Evolutionary conservation across 2,797 vertebrate species (phyloP).

Genomic region (Pteronotus mesoamericanus): DNA sequence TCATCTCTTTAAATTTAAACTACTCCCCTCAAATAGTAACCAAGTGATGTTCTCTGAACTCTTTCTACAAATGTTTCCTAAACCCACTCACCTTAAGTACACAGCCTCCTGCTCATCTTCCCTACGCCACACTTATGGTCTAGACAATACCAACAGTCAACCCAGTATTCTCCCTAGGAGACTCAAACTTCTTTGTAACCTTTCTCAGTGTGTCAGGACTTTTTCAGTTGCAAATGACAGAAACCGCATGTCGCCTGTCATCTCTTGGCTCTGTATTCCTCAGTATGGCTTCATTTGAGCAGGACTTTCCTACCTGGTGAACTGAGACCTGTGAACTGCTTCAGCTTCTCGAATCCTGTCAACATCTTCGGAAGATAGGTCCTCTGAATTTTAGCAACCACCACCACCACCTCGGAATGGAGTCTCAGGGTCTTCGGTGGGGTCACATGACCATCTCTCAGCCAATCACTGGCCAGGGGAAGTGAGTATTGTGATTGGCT

Average conservation of each 20-base stretch:
- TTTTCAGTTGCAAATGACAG: slow-evolving; percentile 27
- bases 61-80: background rate
- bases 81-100: background rate
- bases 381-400: background rate
- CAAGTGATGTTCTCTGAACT: background rate
- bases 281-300: background rate
- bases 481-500: background rate
- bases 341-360: background rate
- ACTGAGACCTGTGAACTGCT: background rate
- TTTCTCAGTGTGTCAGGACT: background rate
- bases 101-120: background rate
- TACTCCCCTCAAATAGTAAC: background rate
- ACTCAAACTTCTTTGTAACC: background rate
- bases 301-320: background rate
- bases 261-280: background rate
- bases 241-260: background rate
- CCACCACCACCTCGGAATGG: background rate
- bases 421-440: background rate
- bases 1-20: background rate
- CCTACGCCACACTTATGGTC: background rate
- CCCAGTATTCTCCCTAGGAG: background rate
- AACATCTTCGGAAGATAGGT: background rate
- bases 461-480: background rate
- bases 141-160: background rate
- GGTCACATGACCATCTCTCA: background rate